Conservation (phyloP, 1,140 invertebrate species). For the Saccostrea glomerata region DNA sequence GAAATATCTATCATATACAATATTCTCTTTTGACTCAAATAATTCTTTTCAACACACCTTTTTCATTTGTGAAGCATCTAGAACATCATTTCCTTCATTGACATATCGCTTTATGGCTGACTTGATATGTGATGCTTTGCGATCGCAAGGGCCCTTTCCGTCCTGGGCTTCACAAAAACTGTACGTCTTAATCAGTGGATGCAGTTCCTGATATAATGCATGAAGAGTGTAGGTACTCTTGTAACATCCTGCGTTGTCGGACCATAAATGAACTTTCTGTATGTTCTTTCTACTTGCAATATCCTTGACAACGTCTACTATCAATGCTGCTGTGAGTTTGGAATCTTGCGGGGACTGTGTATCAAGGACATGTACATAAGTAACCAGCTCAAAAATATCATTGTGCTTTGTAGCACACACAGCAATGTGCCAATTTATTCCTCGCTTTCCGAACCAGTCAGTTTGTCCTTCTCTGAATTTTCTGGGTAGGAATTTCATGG, state of each 20-base stretch:
- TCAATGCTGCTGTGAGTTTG: constrained; percentile 2
- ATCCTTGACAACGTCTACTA: constrained; percentile 26
- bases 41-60: background rate
- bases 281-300: background rate
- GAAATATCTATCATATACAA: too few relatives aligned
- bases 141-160: constrained; percentile 50
- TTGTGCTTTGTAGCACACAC: constrained; percentile 20
- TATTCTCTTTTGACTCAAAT: too few relatives aligned
- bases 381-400: background rate
- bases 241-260: constrained; percentile 42
- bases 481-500: constrained; percentile 45
- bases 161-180: constrained; percentile 47
- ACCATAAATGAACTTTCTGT: constrained; percentile 34
- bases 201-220: background rate
- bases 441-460: constrained; percentile 40
- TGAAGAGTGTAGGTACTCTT: constrained; percentile 5
- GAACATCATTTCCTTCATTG: constrained; percentile 50
- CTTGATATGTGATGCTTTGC: constrained; percentile 37
- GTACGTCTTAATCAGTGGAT: constrained; percentile 1
- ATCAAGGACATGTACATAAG: constrained; percentile 33
- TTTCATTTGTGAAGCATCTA: constrained; percentile 43
- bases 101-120: constrained; percentile 41
- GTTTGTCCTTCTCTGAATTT: constrained; percentile 42
- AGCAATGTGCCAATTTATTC: constrained; percentile 43
- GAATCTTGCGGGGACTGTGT: constrained; percentile 25